These are phyloP conservation scores for Nothocercus julius DNA, from an alignment of 2,113 vertebrate genomes.

Conservation along the genomic window DNA sequence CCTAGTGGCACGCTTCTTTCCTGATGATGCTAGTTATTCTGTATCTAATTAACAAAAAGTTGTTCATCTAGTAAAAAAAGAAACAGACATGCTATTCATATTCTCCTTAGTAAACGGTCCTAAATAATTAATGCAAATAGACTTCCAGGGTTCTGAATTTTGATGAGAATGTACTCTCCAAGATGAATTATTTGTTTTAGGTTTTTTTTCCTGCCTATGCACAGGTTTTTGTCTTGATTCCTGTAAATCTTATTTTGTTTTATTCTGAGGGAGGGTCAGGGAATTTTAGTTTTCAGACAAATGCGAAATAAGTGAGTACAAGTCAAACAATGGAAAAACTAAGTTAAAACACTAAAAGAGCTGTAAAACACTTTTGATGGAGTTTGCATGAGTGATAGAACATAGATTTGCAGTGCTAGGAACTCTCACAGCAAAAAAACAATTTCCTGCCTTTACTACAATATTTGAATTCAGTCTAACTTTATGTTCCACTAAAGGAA, in stretches of 20 bases:
- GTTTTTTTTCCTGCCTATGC: constrained; percentile 11
- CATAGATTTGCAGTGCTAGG: not conserved
- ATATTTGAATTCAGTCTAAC: constrained; percentile 34
- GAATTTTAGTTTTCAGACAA: not conserved
- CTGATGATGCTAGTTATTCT: constrained; percentile 47
- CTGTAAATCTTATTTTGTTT: not conserved
- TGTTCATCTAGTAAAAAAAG: constrained; percentile 56
- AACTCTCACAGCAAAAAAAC: not conserved
- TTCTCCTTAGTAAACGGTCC: constrained; percentile 60
- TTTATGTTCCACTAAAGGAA: constrained; percentile 7
- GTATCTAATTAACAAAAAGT: constrained; percentile 59
- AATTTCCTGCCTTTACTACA: not conserved
- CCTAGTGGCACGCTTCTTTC: not conserved
- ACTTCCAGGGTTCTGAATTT: constrained; percentile 33
- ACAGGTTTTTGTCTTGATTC: constrained; percentile 20
- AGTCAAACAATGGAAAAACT: not conserved
- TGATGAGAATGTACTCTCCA: constrained; percentile 49
- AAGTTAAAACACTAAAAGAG: not conserved
- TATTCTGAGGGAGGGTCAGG: not conserved
- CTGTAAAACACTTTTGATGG: not conserved
- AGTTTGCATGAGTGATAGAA: not conserved
- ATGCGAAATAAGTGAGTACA: not conserved
- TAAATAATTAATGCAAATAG: constrained; percentile 68
- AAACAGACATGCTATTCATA: constrained; percentile 33
- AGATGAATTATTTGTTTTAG: constrained; percentile 42